These are phyloP conservation scores for Oligia strigilis DNA, from an alignment of 2,888 invertebrate genomes.

Conservation along the genomic window DNA sequence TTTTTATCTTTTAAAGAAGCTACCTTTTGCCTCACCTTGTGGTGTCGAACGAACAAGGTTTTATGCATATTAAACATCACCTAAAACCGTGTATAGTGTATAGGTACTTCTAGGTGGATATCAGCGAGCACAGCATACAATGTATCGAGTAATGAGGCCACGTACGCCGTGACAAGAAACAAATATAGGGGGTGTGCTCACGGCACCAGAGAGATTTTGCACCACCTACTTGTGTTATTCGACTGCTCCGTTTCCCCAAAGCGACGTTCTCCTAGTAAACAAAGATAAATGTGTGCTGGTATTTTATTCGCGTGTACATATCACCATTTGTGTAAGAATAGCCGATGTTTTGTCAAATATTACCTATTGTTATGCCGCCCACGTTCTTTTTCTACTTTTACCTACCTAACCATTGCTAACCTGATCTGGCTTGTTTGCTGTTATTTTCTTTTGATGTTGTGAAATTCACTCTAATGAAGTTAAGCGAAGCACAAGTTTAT, in stretches of 20 bases:
- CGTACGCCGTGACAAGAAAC: constrained; percentile 80
- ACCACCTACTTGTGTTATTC: constrained; percentile 72
- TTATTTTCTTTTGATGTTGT: constrained; percentile 47
- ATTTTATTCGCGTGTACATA: constrained; percentile 66
- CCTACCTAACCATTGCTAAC: constrained; percentile 53
- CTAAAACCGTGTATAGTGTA: constrained; percentile 39
- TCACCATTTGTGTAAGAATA: constrained; percentile 65
- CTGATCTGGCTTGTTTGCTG: constrained; percentile 41
- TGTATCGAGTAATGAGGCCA: constrained; percentile 80
- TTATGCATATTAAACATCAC: constrained; percentile 62
- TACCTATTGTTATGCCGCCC: constrained; percentile 54
- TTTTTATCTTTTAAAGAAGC: constrained; percentile 59
- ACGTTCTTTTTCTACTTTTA: constrained; percentile 56
- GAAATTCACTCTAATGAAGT: constrained; percentile 31
- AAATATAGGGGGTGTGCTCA: constrained; percentile 78
- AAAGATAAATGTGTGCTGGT: constrained; percentile 69
- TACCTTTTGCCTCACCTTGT: constrained; percentile 61
- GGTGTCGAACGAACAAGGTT: constrained; percentile 63
- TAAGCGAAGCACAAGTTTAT: constrained; percentile 31
- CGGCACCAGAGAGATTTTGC: constrained; percentile 74
- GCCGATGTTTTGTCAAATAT: constrained; percentile 63
- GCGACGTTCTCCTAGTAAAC: constrained; percentile 65
- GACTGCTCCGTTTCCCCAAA: constrained; percentile 68
- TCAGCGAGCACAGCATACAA: constrained; percentile 69
- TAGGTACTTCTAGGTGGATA: constrained; percentile 47